Evolutionary conservation across 1,140 invertebrate species (phyloP), one percentile per base, ranked within the genome.

Genomic region (Globodera ellingtonae): DNA sequence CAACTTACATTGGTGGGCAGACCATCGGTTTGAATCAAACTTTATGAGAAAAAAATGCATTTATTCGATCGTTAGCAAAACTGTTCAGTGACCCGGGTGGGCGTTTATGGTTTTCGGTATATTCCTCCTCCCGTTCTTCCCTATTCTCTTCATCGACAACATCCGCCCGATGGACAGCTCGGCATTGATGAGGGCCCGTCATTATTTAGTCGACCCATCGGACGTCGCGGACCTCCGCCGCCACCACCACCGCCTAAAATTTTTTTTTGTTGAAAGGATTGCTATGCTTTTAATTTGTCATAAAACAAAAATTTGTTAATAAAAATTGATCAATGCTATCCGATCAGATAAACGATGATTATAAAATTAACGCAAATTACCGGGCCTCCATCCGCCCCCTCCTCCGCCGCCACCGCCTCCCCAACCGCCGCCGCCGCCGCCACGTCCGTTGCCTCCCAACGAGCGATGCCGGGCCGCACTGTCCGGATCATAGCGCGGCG

Each of bases 131-230:
- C 46, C 35, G 35, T 35, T 35, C 35, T 35, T 35, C 35, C 35
- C 3, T 35, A 35, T 35, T 35, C 35, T 35, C 35, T 35, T 81
- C 77, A 81, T 72, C 80, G 65, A 48, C 80, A 81, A 65, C 80
- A 81, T 59, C 80, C 80, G 50, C 80, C 80, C 15, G n/a, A n/a
- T 6, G 80, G 80, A 72, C 80, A 81, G 66, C 80, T 81, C 59
- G 80, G 80, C 80, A 81, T 81, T n/a, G 79, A 81, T 44, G 78
- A 81, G 6, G 78, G 80, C 8, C 80, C 80, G 18, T 70, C 69
- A 70, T 59, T 82, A 21, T 81, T 81, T 5, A 81, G 62, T 44
- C 80, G 78, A 52, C 80, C 80, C 50, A 81, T 81, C 47, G 80
- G 75, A 66, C 80, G 76, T 48, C 80, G 50, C 24, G 66, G 66